Conservation (phyloP, 2,797 vertebrate genomes). For the Percopsis omiscomaycus region DNA sequence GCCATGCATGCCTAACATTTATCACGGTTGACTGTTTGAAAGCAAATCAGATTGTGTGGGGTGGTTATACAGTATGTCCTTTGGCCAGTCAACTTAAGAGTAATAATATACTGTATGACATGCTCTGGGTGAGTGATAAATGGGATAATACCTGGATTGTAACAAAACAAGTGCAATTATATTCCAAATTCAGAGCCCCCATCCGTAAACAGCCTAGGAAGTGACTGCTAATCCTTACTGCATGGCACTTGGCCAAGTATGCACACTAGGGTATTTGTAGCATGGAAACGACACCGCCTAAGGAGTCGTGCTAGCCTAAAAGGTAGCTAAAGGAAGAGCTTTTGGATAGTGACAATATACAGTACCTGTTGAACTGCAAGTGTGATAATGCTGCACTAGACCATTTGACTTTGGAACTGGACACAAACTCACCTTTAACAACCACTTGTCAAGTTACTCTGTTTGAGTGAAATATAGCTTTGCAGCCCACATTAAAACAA, state of each 20-base stretch:
- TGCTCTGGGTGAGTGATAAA: constrained; percentile 43
- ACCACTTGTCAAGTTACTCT: too few relatives aligned
- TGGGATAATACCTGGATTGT: constrained; percentile 55
- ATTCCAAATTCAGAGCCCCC: constrained; percentile 52
- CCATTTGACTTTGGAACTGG: too few relatives aligned
- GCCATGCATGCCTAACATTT: constrained; percentile 49
- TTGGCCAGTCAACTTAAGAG: constrained; percentile 54
- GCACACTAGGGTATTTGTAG: constrained; percentile 60
- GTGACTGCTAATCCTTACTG: constrained; percentile 63
- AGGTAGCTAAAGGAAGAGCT: constrained; percentile 42
- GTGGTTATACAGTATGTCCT: constrained; percentile 29
- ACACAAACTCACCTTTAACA: too few relatives aligned
- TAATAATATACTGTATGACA: constrained; percentile 59
- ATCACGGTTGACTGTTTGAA: constrained; percentile 35
- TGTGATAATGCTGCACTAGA: not conserved
- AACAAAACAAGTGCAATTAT: constrained; percentile 61
- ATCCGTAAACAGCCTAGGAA: constrained; percentile 62
- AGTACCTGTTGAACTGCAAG: constrained; percentile 37
- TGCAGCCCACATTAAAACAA: too few relatives aligned
- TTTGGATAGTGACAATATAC: constrained; percentile 37
- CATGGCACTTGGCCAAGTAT: constrained; percentile 61
- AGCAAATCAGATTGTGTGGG: constrained; percentile 30
- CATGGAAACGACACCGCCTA: constrained; percentile 36
- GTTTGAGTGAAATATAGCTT: too few relatives aligned
- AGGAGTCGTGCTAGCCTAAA: constrained; percentile 46